Conservation (phyloP, 2,113 vertebrate species). For the Chaetops frenatus region DNA sequence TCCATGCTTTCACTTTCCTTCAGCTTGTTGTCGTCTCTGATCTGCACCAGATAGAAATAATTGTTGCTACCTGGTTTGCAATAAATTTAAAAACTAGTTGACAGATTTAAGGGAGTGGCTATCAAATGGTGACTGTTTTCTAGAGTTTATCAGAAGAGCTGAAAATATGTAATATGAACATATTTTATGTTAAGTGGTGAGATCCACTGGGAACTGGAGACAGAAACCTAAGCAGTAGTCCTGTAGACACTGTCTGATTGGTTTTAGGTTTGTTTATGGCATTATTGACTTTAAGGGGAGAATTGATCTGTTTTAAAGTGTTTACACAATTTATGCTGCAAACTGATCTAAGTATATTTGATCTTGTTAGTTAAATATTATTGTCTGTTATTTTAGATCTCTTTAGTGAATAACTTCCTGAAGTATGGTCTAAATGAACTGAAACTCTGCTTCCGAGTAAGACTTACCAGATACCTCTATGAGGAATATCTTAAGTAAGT, state of each 20-base stretch:
- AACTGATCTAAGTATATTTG: background rate
- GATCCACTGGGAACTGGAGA: background rate
- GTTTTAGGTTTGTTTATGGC: background rate
- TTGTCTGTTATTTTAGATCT: conserved; percentile 79
- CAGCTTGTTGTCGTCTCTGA: background rate
- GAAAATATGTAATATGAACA: background rate
- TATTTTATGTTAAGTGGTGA: background rate
- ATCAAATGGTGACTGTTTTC: background rate
- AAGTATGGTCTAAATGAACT: conserved; percentile 93
- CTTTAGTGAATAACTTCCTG: conserved; percentile 94
- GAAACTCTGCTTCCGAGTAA: conserved; percentile 89
- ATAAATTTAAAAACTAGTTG: background rate
- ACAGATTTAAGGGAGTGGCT: background rate
- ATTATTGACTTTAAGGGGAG: background rate
- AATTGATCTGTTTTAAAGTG: background rate
- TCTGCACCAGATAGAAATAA: background rate
- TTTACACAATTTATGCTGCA: background rate
- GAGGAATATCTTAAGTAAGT: conserved; percentile 96
- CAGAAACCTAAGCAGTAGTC: background rate
- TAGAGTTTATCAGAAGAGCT: background rate
- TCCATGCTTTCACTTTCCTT: background rate
- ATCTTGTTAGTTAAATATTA: background rate
- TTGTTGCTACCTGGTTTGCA: background rate
- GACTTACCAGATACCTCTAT: conserved; percentile 90
- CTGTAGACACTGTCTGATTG: background rate